Evolutionary conservation across 53 echinoderm and acorn worm species (phyloP).

Genomic region (Holothuria scabra): DNA sequence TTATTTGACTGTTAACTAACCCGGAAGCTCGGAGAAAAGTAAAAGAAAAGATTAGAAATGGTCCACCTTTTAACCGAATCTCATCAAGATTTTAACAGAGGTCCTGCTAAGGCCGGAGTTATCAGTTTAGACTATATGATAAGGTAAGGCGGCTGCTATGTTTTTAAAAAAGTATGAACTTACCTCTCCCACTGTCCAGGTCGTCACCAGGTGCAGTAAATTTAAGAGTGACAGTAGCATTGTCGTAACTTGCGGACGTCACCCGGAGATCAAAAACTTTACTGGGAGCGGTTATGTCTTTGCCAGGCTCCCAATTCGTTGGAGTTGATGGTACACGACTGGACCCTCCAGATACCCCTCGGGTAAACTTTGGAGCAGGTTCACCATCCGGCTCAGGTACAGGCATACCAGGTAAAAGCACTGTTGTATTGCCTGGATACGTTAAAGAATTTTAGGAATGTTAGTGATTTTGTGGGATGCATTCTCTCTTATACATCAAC

Average conservation of each 20-base stretch:
- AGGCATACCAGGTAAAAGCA: conserved; percentile 53
- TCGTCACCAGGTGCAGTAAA: conserved; percentile 73
- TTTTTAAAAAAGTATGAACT: background rate
- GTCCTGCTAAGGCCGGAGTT: too few species aligned
- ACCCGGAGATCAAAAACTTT: conserved; percentile 65
- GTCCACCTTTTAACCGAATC: too few species aligned
- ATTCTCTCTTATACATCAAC: too few species aligned
- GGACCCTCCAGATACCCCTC: conserved; percentile 70
- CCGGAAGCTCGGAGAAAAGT: too few species aligned
- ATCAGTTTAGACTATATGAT: too few species aligned
- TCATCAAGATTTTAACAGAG: too few species aligned
- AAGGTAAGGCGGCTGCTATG: too few species aligned
- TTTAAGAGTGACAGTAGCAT: conserved; percentile 31
- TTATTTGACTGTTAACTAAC: too few species aligned
- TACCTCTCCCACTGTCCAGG: conserved; percentile 71
- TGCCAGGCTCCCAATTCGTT: conserved; percentile 34
- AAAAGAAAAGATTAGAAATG: too few species aligned
- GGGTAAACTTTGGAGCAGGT: conserved; percentile 61
- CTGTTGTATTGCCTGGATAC: conserved; percentile 38
- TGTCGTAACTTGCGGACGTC: conserved; percentile 26
- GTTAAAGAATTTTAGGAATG: too few species aligned
- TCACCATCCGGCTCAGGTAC: conserved; percentile 54
- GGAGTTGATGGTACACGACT: conserved; percentile 60
- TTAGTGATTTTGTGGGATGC: too few species aligned
- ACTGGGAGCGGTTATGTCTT: conserved; percentile 66